phyloP scores from a whole-genome alignment of 2,797 vertebrate genomes.

The Meriones psammophilus region DNA sequence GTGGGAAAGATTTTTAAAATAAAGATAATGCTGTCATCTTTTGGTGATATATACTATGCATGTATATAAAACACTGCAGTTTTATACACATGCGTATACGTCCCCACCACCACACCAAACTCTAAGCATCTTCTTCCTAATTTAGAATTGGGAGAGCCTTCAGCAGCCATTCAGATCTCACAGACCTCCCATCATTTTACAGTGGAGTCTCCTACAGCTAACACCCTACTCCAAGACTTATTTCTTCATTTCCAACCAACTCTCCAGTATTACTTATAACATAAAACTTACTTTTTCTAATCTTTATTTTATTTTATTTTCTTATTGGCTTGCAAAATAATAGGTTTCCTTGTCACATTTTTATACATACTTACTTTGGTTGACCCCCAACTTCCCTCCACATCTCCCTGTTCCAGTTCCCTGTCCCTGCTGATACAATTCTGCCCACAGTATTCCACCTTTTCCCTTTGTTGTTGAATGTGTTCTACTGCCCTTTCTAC shows the following conservation, averaged over 20 bases:
- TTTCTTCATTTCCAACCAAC: slow-evolving; percentile 39
- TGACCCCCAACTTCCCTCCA: not conserved
- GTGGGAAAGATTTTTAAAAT: not conserved
- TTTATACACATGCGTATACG: not conserved
- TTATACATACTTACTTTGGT: not conserved
- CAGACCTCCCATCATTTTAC: not conserved
- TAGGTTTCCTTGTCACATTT: not conserved
- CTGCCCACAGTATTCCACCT: not conserved
- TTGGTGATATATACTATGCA: not conserved
- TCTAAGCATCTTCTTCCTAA: slow-evolving; percentile 16
- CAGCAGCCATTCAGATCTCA: not conserved
- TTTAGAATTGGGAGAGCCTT: not conserved
- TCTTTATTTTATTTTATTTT: not conserved
- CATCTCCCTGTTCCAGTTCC: not conserved
- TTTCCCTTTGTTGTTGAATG: too few species aligned
- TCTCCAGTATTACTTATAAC: not conserved
- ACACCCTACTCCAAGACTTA: not conserved
- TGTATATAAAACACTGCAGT: not conserved
- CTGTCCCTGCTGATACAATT: not conserved
- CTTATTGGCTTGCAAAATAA: not conserved
- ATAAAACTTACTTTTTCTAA: not conserved
- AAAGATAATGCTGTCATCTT: slow-evolving; percentile 62
- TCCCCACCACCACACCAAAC: not conserved
- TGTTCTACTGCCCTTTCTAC: too few species aligned
- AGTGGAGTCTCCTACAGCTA: not conserved